Percentiles rank a stretch among this genome's conserved stretches.
Conservation (phyloP, 2,113 vertebrate species). For the human region DNA sequence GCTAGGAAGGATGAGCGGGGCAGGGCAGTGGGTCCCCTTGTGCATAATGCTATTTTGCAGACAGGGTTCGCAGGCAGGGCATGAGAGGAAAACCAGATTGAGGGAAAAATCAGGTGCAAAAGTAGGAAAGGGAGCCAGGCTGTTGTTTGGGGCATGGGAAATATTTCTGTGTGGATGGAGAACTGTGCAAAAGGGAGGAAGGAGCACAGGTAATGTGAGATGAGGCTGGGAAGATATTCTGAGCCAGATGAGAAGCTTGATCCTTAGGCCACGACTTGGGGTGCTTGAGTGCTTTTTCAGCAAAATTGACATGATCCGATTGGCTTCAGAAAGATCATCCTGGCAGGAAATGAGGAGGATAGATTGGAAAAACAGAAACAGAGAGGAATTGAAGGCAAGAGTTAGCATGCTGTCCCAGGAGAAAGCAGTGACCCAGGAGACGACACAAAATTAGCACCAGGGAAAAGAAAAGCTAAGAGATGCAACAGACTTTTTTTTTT, state of each 20-base stretch:
- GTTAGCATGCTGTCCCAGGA: not conserved
- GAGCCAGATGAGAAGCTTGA: not conserved
- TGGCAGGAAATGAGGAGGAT: not conserved
- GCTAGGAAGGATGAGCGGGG: not conserved
- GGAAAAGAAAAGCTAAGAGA: not conserved
- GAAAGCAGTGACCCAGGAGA: not conserved
- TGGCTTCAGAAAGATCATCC: slow-evolving; percentile 6
- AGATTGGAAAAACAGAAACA: not conserved
- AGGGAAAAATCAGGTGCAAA: not conserved
- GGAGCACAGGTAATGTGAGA: rapidly evolving
- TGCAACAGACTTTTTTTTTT: not conserved
- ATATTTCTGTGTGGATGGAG: not conserved
- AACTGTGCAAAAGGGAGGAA: not conserved
- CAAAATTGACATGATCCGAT: not conserved
- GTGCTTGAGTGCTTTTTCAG: not conserved
- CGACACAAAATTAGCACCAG: not conserved
- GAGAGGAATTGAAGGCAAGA: not conserved
- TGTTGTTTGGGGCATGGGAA: not conserved
- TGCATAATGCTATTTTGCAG: not conserved
- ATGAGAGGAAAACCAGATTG: not conserved
- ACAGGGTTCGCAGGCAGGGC: not conserved
- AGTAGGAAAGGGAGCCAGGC: not conserved
- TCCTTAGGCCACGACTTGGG: not conserved
- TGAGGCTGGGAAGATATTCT: not conserved
- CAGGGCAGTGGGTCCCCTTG: too few relatives aligned